Evolutionary conservation across 2,888 invertebrate genomes (phyloP).

Genomic region (Drosophila yooni): DNA sequence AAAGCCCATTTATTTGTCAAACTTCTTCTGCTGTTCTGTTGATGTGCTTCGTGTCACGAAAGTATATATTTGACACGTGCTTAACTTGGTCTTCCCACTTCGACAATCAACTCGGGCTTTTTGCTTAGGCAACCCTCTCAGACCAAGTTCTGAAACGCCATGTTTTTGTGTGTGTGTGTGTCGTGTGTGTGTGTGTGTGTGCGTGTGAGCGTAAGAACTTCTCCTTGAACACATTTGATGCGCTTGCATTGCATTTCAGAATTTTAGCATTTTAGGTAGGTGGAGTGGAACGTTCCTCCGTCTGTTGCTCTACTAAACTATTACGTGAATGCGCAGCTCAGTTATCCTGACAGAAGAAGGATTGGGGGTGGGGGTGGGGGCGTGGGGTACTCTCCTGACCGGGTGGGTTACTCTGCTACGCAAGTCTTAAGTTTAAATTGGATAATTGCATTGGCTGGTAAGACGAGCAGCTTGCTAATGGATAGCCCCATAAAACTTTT

Average conservation of each 20-base stretch:
- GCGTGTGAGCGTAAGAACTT: conserved; percentile 45
- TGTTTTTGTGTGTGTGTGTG: conserved; percentile 30
- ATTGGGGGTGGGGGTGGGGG: no score
- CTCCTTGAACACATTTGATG: conserved; percentile 63
- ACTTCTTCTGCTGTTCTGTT: not conserved
- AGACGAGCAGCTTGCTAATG: conserved; percentile 3
- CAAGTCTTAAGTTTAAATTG: conserved; percentile 46
- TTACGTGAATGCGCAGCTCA: conserved; percentile 28
- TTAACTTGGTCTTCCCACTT: not conserved
- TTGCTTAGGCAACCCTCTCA: conserved; percentile 1
- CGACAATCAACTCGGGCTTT: conserved; percentile 60
- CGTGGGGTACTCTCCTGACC: not conserved
- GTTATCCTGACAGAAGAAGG: not conserved
- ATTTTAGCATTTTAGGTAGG: conserved; percentile 14
- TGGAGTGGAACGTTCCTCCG: conserved; percentile 6
- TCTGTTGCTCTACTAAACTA: conserved; percentile 62
- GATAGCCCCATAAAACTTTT: conserved; percentile 8
- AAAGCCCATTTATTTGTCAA: not conserved
- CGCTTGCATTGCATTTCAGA: conserved; percentile 46
- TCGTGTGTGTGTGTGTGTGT: conserved; percentile 10
- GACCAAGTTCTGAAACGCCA: conserved; percentile 33
- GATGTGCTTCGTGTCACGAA: not conserved
- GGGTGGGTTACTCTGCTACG: conserved; percentile 1
- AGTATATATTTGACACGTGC: not conserved
- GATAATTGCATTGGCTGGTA: conserved; percentile 55